Evolutionary conservation across 2,888 invertebrate genomes (phyloP), one percentile per base, ranked within the genome.

Genomic region (Anaspis maculata): DNA sequence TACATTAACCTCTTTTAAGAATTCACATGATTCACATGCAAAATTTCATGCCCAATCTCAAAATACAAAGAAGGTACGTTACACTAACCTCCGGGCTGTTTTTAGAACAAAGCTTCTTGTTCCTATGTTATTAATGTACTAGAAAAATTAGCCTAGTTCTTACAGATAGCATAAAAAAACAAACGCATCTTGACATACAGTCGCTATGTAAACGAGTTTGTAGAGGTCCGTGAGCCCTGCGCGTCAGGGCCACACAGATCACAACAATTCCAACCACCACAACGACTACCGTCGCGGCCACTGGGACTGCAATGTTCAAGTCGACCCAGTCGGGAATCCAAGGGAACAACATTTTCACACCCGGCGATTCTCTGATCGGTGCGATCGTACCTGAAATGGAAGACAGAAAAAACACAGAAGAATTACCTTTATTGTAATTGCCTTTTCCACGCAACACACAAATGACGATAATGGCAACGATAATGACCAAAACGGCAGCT

Each of bases 401-500:
- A 47, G 44, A 48, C 54, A 53, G 45, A 56, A 25, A 61, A 54
- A 56, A 51, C 51, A 50, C 52, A 57, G 53, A 57, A 24, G 34
- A 10, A 46, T 44, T 80, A 83, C 88, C 86, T 84, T 87, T 88
- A 66, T 84, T 81, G 57, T 78, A 79, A 63, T 81, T 77, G 70
- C 85, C 77, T 66, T 86, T 82, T 61, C 89, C 85, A 59, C 83
- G 79, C 54, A 90, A 81, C 57, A 89, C 86, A 78, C 89, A 90
- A 64, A 91, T 88, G 65, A 94, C 89, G 65, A 88, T 81, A 63
- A 91, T 80, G 58, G 91, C 91, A 68, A 91, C 85, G 66, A 92
- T 83, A 68, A 91, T 86, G 70, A 94, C 90, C 60, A 92, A 77
- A 54, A 88, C 75, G 55, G 90, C 89, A 50, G 90, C 89, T 64